Evolutionary conservation across 2,888 invertebrate genomes (phyloP).

Genomic region (Gibbula magus): DNA sequence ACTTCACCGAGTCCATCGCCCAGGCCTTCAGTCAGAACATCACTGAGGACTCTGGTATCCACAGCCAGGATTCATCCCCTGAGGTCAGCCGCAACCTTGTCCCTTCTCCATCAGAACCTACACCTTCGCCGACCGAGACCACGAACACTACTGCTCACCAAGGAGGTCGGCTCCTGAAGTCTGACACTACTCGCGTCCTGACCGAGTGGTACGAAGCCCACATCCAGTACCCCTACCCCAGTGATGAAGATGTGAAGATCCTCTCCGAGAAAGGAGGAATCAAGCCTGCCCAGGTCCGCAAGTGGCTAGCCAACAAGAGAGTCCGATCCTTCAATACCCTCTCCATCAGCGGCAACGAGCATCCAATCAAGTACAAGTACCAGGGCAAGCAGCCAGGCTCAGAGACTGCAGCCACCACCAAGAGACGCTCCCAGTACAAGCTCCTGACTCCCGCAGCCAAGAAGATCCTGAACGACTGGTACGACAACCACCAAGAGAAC

Average conservation of each 20-base stretch:
- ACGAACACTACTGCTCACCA: background rate
- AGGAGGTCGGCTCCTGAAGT: constrained; percentile 39
- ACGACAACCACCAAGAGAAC: constrained; percentile 49
- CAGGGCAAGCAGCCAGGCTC: constrained; percentile 41
- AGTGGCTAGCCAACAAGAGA: constrained; percentile 71
- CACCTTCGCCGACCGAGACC: background rate
- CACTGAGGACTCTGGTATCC: constrained; percentile 1
- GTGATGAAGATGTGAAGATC: constrained; percentile 55
- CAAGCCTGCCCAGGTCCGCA: constrained; percentile 63
- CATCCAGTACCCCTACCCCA: constrained; percentile 66
- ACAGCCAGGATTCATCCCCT: background rate
- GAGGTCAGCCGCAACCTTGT: background rate
- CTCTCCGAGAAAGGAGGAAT: constrained; percentile 54
- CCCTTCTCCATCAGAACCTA: background rate
- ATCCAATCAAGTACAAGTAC: constrained; percentile 65
- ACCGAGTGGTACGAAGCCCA: constrained; percentile 61
- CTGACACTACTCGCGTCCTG: constrained; percentile 50
- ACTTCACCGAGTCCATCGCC: background rate
- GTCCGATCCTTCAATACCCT: constrained; percentile 68
- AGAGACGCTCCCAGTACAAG: constrained; percentile 41
- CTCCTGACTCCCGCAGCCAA: constrained; percentile 48
- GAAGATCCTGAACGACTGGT: constrained; percentile 58
- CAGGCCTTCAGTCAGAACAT: background rate
- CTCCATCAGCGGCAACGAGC: constrained; percentile 68
- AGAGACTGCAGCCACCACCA: background rate